phyloP scores from a whole-genome alignment of 2,888 invertebrate species.

The Crematogaster levior region DNA sequence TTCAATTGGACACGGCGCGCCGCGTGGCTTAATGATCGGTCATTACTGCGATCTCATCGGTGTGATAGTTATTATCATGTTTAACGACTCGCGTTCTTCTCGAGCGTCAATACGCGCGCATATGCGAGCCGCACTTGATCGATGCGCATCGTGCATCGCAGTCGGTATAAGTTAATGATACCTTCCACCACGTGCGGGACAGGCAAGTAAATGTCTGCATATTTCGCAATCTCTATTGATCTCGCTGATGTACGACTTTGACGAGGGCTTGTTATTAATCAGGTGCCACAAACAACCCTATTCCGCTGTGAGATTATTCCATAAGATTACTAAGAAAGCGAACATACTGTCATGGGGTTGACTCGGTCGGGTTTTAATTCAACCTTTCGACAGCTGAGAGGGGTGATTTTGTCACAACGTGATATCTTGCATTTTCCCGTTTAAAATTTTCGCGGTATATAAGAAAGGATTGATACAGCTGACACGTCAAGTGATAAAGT shows the following conservation, averaged over 20 bases:
- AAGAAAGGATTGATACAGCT: too few relatives aligned
- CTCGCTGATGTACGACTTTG: slow-evolving; percentile 8
- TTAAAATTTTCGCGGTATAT: not conserved
- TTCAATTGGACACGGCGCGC: slow-evolving; percentile 30
- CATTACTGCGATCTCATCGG: slow-evolving; percentile 53
- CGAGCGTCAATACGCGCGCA: slow-evolving; percentile 24
- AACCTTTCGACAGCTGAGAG: not conserved
- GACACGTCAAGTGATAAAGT: too few relatives aligned
- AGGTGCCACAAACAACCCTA: slow-evolving; percentile 26
- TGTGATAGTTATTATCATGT: slow-evolving; percentile 56
- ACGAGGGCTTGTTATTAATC: slow-evolving; percentile 31
- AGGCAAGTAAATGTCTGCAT: slow-evolving; percentile 32
- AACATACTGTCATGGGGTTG: too few relatives aligned
- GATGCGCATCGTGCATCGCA: slow-evolving; percentile 28
- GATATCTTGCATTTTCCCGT: not conserved
- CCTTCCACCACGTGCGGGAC: slow-evolving; percentile 7
- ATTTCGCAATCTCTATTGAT: slow-evolving; percentile 41
- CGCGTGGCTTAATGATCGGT: slow-evolving; percentile 49
- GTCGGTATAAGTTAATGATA: slow-evolving; percentile 47
- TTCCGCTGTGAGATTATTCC: too few relatives aligned
- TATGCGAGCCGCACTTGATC: slow-evolving; percentile 30
- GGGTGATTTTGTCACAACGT: not conserved
- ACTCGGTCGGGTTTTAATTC: too few relatives aligned
- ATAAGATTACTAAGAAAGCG: too few relatives aligned
- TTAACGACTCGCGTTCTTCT: slow-evolving; percentile 26